Evolutionary conservation across 2,888 invertebrate species (phyloP).

Genomic region (Mayetiola destructor): DNA sequence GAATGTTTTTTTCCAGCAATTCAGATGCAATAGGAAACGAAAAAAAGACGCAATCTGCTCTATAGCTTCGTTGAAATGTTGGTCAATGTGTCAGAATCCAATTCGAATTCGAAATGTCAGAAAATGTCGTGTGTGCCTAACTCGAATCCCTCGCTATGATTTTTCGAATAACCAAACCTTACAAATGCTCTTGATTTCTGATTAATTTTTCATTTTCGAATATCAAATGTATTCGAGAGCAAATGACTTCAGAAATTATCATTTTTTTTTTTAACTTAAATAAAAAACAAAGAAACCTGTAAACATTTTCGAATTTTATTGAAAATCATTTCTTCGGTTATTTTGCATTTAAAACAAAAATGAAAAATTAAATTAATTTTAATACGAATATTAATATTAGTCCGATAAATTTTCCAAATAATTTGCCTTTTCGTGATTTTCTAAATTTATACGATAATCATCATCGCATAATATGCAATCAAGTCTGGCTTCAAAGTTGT

Average conservation of each 20-base stretch:
- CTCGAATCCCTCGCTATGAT: no score
- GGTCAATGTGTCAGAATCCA: background rate
- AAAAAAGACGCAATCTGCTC: conserved; percentile 1
- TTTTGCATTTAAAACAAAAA: background rate
- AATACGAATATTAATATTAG: no score
- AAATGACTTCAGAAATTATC: no score
- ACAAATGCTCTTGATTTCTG: background rate
- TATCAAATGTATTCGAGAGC: background rate
- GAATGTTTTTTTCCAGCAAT: background rate
- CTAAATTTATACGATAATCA: no score
- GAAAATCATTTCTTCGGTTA: background rate
- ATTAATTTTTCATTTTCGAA: background rate
- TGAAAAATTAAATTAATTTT: background rate
- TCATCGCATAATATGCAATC: no score
- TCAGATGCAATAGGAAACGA: background rate
- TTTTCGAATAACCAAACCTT: no score
- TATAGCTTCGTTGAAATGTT: background rate
- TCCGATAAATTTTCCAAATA: no score
- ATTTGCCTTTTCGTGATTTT: no score
- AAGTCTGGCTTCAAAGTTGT: no score
- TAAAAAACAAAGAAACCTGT: no score
- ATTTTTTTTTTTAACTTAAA: no score
- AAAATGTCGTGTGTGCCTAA: no score
- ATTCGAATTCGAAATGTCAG: conserved; percentile 10
- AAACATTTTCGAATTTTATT: background rate